Percentiles rank a stretch among this genome's conserved stretches.
Evolutionary conservation across 1,140 invertebrate genomes (phyloP).

Genomic region (Nasonia vitripennis): DNA sequence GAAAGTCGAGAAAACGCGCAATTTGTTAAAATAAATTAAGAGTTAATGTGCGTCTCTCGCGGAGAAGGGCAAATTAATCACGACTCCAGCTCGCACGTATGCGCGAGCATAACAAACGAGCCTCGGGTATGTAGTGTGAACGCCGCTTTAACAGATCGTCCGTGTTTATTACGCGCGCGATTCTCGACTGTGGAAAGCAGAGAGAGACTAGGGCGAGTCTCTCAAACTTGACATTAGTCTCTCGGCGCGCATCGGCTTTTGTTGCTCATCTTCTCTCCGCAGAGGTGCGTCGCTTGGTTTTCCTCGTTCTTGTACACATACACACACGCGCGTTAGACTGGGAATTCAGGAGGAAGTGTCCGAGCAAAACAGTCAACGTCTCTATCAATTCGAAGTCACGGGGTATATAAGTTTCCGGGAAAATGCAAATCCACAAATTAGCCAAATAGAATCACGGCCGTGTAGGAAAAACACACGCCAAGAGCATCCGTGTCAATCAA

Average conservation of each 20-base stretch:
- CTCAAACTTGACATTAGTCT: slow-evolving; percentile 38
- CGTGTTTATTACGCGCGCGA: slow-evolving; percentile 16
- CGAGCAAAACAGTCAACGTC: neutral
- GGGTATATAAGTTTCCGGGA: neutral
- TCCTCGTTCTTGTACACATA: neutral
- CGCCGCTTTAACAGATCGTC: slow-evolving; percentile 44
- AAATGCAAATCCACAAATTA: slow-evolving; percentile 8
- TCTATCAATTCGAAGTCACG: neutral
- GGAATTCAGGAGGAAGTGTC: neutral
- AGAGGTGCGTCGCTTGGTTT: neutral
- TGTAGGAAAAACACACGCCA: neutral
- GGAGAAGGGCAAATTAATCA: slow-evolving; percentile 44
- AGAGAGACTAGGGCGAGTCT: neutral
- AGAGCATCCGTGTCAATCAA: slow-evolving; percentile 47
- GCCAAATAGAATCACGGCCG: neutral
- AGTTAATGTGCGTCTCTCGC: slow-evolving; percentile 22
- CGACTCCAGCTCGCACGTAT: neutral
- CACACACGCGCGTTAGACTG: no score
- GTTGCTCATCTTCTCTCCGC: neutral
- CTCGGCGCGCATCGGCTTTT: neutral
- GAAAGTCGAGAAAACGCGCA: slow-evolving; percentile 38
- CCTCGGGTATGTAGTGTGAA: slow-evolving; percentile 24
- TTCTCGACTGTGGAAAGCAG: neutral
- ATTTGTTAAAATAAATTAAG: slow-evolving; percentile 51
- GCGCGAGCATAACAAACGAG: slow-evolving; percentile 39